Base-by-base conservation (phyloP, 2,888 invertebrate genomes). In the Cancer borealis region DNA sequence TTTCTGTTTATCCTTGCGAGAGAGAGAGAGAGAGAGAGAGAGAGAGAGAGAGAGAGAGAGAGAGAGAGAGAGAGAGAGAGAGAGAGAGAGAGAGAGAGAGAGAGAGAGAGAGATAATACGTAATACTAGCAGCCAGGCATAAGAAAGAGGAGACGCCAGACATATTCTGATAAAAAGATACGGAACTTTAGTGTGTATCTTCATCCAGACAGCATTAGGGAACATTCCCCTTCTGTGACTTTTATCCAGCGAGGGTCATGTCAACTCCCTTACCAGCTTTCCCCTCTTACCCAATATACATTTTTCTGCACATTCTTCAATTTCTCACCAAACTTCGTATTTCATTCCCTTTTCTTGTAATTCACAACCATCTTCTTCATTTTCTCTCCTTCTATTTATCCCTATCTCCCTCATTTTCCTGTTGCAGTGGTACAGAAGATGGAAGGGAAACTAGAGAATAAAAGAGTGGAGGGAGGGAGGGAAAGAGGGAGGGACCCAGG, bases 21-120 rank as follows among this genome's bases (percentile, higher is more conserved):
- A 5, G 30, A n/a, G 30, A 88, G 88, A 88, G 49, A 49, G 49
- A 49, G 49, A 49, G 49, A 54, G 54, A 46, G 88, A 88, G 88
- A 39, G 88, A 88, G 88, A 88, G 88, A 88, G 88, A 88, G 88
- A 88, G 88, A 88, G 88, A 88, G 88, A 88, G 88, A 88, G 88
- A 39, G 88, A 88, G 88, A 88, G 88, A 88, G 88, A 88, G 39
- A 88, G 88, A 88, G 39, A 88, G 88, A 88, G 39, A 88, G 88
- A 88, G 39, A 88, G 88, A 88, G 39, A 88, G 88, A 88, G 30
- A 39, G 88, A 88, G 88, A 26, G 26, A 39, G 26, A 39, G 88
- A 39, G 54, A 54, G 54, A 54, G 54, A 54, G 54, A 3, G 3
- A 54, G 54, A 10, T 3, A 49, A 49, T 12, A 10, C 49, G 49